These are phyloP conservation scores for Coregonus ussuriensis DNA, from an alignment of 2,797 vertebrate genomes.

Conservation along the genomic window DNA sequence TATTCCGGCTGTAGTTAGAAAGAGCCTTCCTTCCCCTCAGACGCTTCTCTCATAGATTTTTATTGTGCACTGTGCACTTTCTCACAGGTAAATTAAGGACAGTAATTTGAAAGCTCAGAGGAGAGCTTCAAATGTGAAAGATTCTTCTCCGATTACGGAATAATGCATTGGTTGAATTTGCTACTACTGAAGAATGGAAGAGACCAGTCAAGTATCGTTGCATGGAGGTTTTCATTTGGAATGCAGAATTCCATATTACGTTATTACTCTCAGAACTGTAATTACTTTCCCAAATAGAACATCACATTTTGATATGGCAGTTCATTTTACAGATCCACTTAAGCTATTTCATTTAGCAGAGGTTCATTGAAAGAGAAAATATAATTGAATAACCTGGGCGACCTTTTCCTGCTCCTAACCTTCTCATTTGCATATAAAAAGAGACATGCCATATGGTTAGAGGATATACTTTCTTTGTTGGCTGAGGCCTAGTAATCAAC, in stretches of 20 bases:
- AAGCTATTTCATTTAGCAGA: not conserved
- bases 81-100: slow-evolving; percentile 55
- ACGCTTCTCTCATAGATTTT: slow-evolving; percentile 56
- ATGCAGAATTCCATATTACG: slow-evolving; percentile 42
- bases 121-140: slow-evolving; percentile 7
- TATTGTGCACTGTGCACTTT: slow-evolving; percentile 41
- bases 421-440: slow-evolving; percentile 3
- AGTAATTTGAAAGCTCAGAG: slow-evolving; percentile 30
- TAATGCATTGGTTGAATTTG: slow-evolving; percentile 26
- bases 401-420: slow-evolving; percentile 5
- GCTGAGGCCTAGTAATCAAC: slow-evolving; percentile 11
- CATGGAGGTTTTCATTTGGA: slow-evolving; percentile 28
- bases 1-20: slow-evolving; percentile 62
- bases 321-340: slow-evolving; percentile 1
- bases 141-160: slow-evolving; percentile 6
- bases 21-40: slow-evolving; percentile 59
- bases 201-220: slow-evolving; percentile 26
- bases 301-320: not conserved
- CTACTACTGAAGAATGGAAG: slow-evolving; percentile 44
- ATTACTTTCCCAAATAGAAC: slow-evolving; percentile 46
- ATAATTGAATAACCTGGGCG: not conserved
- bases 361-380: slow-evolving; percentile 1
- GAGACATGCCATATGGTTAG: not conserved
- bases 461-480: not conserved
- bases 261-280: slow-evolving; percentile 23